A percentile compares a stretch with the other conserved stretches of the same genome.
Evolutionary conservation across 2,888 invertebrate species (phyloP).

Genomic region (Trachelus tabidus): DNA sequence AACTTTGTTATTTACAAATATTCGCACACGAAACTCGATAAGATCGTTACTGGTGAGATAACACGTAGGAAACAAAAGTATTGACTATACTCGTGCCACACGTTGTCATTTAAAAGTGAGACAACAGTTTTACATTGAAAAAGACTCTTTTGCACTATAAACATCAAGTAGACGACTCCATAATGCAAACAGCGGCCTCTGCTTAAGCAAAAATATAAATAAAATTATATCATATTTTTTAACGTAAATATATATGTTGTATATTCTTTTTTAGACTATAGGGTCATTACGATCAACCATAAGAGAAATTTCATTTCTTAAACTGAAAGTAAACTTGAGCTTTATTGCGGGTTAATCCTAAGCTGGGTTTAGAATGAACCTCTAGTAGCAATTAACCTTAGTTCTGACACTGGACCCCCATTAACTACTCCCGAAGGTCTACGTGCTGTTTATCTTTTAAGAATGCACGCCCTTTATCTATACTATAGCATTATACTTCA

Average conservation of each 20-base stretch:
- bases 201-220: no score
- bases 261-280: neutral
- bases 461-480: neutral
- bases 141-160: no score
- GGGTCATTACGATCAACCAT: neutral
- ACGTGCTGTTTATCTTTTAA: neutral
- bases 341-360: conserved; percentile 1
- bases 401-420: conserved; percentile 7
- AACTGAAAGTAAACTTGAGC: neutral
- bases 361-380: neutral
- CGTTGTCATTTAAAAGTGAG: neutral
- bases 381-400: conserved; percentile 14
- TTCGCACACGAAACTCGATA: neutral
- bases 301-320: neutral
- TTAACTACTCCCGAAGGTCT: conserved; percentile 5
- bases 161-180: no score
- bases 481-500: neutral
- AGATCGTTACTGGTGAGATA: neutral
- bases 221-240: no score
- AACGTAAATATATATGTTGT: no score
- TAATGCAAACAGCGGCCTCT: no score
- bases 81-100: neutral
- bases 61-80: neutral
- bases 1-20: neutral
- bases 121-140: neutral